phyloP scores from a whole-genome alignment of 2,113 vertebrate species.

The Grallaria varia region DNA sequence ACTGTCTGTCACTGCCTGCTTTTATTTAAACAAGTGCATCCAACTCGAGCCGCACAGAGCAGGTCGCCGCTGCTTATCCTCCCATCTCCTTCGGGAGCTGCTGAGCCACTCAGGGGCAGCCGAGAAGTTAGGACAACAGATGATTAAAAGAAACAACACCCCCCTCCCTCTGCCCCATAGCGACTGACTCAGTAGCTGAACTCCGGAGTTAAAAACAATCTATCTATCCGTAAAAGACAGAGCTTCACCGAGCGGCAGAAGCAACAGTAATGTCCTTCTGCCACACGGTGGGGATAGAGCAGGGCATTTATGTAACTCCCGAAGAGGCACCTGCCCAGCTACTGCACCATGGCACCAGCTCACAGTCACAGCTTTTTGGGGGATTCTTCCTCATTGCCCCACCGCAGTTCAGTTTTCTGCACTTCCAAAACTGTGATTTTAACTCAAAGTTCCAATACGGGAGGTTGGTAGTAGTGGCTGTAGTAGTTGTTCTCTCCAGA shows the following conservation, averaged over 20 bases:
- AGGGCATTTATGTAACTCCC: neutral
- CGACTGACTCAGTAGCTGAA: constrained; percentile 8
- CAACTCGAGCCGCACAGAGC: neutral
- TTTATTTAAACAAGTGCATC: constrained; percentile 7
- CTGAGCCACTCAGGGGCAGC: neutral
- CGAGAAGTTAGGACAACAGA: neutral
- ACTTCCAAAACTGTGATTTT: neutral
- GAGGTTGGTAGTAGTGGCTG: neutral
- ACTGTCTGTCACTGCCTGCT: constrained; percentile 62
- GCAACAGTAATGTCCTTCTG: neutral
- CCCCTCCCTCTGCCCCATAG: neutral
- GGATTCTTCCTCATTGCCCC: neutral
- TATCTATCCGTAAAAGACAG: neutral
- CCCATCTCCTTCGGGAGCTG: neutral
- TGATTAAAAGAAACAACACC: constrained; percentile 3
- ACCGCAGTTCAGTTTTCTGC: neutral
- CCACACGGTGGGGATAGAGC: constrained; percentile 70
- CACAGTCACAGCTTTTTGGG: neutral
- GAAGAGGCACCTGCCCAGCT: neutral
- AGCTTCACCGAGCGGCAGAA: neutral
- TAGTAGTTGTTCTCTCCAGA: neutral
- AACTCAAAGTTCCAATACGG: neutral
- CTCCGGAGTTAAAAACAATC: neutral
- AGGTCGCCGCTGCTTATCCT: neutral
- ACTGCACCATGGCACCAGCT: neutral